Evolutionary conservation across 2,797 vertebrate genomes (phyloP).

Genomic region (Ibycter americanus): DNA sequence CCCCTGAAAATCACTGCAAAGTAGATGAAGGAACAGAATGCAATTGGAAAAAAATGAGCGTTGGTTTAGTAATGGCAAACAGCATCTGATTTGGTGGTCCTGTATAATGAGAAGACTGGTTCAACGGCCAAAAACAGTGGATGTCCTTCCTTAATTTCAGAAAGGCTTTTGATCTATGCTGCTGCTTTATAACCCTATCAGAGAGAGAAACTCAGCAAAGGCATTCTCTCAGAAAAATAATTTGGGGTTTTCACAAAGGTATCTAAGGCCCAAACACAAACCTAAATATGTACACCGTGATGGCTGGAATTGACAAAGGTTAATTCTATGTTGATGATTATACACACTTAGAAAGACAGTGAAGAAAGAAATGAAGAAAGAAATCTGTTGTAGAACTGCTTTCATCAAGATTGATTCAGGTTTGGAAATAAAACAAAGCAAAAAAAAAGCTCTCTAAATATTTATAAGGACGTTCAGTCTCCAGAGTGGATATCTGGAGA

Average conservation of each 20-base stretch:
- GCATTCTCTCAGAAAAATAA: background rate
- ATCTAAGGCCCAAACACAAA: background rate
- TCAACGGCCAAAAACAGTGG: background rate
- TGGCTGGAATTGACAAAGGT: background rate
- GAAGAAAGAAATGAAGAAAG: background rate
- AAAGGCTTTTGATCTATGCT: background rate
- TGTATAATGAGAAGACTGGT: background rate
- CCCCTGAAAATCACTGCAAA: background rate
- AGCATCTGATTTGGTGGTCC: background rate
- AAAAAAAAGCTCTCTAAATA: background rate
- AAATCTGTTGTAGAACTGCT: background rate
- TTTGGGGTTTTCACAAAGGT: background rate
- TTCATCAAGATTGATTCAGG: background rate
- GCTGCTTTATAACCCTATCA: fast-evolving
- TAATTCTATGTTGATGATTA: background rate
- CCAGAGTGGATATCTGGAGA: background rate
- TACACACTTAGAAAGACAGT: background rate
- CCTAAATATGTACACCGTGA: background rate
- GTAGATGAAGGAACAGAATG: background rate
- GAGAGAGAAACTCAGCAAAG: background rate
- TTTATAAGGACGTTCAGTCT: background rate
- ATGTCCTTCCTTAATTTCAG: background rate
- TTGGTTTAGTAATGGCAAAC: background rate
- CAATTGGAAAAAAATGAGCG: background rate
- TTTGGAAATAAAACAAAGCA: background rate